phyloP scores from a whole-genome alignment of 2,113 vertebrate species.

The Elephas maximus region DNA sequence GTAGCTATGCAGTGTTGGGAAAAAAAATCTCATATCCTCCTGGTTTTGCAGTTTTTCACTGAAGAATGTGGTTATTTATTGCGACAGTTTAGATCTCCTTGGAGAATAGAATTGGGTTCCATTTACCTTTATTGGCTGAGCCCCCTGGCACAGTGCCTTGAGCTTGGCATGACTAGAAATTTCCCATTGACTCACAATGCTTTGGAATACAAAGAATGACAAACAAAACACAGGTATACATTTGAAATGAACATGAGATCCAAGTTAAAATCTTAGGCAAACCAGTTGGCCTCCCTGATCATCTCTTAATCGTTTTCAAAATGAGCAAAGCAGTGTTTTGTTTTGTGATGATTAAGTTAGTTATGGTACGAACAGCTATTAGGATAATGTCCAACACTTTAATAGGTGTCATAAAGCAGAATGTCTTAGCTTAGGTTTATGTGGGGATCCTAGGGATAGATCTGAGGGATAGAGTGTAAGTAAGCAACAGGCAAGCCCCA shows the following conservation, averaged over 20 bases:
- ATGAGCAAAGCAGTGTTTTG: rapidly evolving
- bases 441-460: too few species aligned
- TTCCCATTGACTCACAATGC: rapidly evolving
- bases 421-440: neutral
- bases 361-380: rapidly evolving
- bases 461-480: neutral
- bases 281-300: rapidly evolving
- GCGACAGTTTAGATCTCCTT: neutral
- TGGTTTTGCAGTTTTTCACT: rapidly evolving
- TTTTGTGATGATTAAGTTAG: rapidly evolving
- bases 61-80: neutral
- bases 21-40: neutral
- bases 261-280: rapidly evolving
- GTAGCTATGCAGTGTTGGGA: neutral
- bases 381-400: rapidly evolving
- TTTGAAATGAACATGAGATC: rapidly evolving
- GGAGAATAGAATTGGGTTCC: neutral
- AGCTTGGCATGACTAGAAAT: neutral
- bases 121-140: neutral
- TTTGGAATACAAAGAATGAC: neutral
- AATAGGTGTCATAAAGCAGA: rapidly evolving
- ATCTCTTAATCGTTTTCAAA: neutral
- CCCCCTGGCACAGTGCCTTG: neutral
- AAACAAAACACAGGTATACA: neutral
- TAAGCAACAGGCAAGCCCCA: rapidly evolving